phyloP scores from a whole-genome alignment of 2,113 vertebrate genomes.

The Grammomys dolichurus region DNA sequence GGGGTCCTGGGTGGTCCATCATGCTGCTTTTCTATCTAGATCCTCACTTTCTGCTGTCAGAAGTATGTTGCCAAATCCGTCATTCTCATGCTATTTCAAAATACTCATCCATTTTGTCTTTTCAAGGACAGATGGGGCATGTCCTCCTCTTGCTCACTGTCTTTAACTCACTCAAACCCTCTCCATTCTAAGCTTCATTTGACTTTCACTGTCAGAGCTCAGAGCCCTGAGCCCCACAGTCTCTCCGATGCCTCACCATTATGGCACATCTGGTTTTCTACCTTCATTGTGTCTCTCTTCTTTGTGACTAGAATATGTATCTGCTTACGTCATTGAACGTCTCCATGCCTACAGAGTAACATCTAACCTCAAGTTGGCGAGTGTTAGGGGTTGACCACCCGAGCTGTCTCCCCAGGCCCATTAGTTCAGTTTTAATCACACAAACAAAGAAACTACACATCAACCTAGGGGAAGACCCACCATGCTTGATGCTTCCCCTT shows the following conservation, averaged over 20 bases:
- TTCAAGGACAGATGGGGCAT: neutral
- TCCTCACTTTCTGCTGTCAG: neutral
- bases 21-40: neutral
- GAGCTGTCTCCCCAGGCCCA: neutral
- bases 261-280: neutral
- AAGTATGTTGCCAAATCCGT: neutral
- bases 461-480: neutral
- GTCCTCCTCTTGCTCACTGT: neutral
- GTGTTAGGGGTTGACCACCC: neutral
- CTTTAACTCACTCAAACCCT: neutral
- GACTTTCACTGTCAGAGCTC: neutral
- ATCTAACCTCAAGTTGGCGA: neutral
- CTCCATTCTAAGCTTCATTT: neutral
- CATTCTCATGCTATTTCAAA: slow-evolving; percentile 33
- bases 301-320: neutral
- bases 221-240: neutral
- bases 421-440: slow-evolving; percentile 6
- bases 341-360: neutral
- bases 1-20: neutral
- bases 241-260: neutral
- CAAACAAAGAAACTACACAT: slow-evolving; percentile 36
- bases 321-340: neutral
- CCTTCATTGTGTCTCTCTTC: neutral
- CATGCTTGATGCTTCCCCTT: neutral
- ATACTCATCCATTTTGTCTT: neutral